Conservation (phyloP, 2,113 vertebrate species). For the Colinus virginianus region DNA sequence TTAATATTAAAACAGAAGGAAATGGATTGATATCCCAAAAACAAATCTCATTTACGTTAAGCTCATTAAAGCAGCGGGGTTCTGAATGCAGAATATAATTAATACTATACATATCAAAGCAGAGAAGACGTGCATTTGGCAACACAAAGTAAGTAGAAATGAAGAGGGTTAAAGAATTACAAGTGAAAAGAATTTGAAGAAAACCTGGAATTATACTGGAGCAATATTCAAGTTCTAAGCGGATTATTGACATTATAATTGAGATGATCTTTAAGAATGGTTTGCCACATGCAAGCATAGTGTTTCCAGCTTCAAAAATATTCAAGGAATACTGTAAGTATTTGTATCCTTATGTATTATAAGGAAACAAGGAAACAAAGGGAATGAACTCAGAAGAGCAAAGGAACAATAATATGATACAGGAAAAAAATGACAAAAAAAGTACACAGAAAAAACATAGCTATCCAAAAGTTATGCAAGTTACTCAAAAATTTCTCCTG, state of each 20-base stretch:
- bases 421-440: neutral
- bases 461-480: neutral
- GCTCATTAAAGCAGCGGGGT: conserved; percentile 46
- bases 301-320: neutral
- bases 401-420: neutral
- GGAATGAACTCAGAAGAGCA: neutral
- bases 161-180: conserved; percentile 18
- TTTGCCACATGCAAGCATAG: conserved; percentile 37
- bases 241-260: conserved; percentile 57
- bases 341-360: neutral
- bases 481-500: neutral
- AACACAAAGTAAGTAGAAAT: conserved; percentile 39
- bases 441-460: neutral
- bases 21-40: conserved; percentile 17
- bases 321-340: neutral
- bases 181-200: conserved; percentile 1
- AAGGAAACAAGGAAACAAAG: conserved; percentile 21
- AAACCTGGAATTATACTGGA: neutral
- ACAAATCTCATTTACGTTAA: conserved; percentile 63
- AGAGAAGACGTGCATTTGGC: conserved; percentile 37
- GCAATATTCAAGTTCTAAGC: conserved; percentile 46
- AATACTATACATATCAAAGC: conserved; percentile 47
- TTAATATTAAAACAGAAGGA: conserved; percentile 25
- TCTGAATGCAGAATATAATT: conserved; percentile 20
- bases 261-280: conserved; percentile 39